Conservation (phyloP, 1,140 invertebrate species). For the Scaptomyza hsui region DNA sequence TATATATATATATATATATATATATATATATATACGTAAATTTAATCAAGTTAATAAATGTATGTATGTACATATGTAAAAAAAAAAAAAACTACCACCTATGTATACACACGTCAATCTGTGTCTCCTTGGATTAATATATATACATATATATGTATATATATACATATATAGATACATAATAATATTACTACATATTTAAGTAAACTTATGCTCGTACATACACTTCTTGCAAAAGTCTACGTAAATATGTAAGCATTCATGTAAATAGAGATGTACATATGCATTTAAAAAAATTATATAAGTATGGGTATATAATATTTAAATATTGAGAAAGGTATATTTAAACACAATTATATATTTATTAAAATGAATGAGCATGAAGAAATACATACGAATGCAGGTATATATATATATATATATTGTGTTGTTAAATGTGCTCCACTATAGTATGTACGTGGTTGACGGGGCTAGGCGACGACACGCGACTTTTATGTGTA, state of each 20-base stretch:
- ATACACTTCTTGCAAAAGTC: no score
- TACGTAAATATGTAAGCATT: background rate
- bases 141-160: slow-evolving; percentile 3
- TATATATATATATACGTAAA: background rate
- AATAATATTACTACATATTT: no score
- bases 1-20: background rate
- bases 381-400: slow-evolving; percentile 12
- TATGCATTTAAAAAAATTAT: no score
- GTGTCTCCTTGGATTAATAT: background rate
- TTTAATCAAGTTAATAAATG: background rate
- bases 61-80: no score
- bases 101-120: background rate
- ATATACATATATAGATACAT: background rate
- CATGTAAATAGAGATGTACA: no score
- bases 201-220: no score
- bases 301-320: no score
- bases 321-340: no score
- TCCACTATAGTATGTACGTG: slow-evolving; percentile 33
- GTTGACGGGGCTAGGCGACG: slow-evolving; percentile 8
- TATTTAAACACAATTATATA: no score
- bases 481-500: slow-evolving; percentile 25
- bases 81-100: background rate
- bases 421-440: slow-evolving; percentile 19
- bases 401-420: background rate
- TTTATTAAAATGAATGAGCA: slow-evolving; percentile 5